Evolutionary conservation across 2,797 vertebrate genomes (phyloP), one percentile per base, ranked within the genome.

Genomic region (Oreortyx pictus): DNA sequence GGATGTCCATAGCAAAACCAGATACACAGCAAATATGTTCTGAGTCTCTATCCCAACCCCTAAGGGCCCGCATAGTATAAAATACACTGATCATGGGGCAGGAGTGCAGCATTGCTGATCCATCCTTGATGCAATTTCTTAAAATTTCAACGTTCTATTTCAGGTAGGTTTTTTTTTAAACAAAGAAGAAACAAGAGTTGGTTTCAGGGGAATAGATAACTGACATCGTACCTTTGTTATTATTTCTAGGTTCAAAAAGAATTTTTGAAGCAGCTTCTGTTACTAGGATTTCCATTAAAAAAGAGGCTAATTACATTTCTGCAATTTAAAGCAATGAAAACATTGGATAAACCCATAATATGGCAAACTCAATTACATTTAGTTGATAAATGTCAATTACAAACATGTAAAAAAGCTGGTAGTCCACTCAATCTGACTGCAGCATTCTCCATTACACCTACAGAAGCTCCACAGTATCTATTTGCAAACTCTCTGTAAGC

Each of bases 311-410:
- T 43, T 85, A 49, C 49, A 31, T 54, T 68, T 50, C 20, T 67
- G 49, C 56, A 61, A 87, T 50, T 56, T 15, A 72, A 82, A 86
- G 31, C 8, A 93, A 80, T 60, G 18, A 77, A 86, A 85, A 88
- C 18, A 92, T 92, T 14, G 60, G 22, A 83, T 71, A 92, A 95
- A 56, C 8, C 7, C 50, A 39, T 70, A 92, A 29, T 74, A 67
- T 80, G 92, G 27, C n/a, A 46, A 39, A 77, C 85, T 52, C 18
- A 74, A 68, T 79, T 70, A 52, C 8, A 60, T 85, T 82, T 93
- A 91, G 24, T 25, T 82, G 25, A 27, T n/a, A 84, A 74, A 61
- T 62, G 35, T 59, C 64, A 88, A 82, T 84, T 93, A 64, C 46
- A 82, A 91, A 80, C 37, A n/a, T 2, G 31, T 29, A 9, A 66